These are phyloP conservation scores for Ptychochromis oligacanthus DNA, from an alignment of 2,113 vertebrate genomes.

Conservation along the genomic window DNA sequence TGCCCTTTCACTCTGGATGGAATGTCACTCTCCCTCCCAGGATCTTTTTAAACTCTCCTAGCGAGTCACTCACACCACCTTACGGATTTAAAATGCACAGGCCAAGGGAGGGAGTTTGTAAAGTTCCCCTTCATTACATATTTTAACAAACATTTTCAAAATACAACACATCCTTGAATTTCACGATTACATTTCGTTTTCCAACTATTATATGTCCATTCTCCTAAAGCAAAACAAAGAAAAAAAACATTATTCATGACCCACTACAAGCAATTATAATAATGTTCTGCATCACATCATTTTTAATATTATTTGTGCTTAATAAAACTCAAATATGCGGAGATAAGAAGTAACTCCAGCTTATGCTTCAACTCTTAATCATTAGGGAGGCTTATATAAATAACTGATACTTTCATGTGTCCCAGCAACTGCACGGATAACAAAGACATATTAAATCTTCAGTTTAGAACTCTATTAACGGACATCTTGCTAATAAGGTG, in stretches of 20 bases:
- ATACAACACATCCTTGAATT: background rate
- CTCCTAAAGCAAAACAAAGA: background rate
- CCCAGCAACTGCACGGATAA: background rate
- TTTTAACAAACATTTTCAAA: background rate
- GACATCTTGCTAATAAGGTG: background rate
- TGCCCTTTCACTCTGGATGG: conserved; percentile 27
- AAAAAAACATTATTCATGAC: background rate
- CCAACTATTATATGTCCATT: background rate
- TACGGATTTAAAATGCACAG: conserved; percentile 26
- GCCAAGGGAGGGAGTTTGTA: background rate
- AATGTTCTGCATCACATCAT: fast-evolving
- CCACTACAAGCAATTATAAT: background rate
- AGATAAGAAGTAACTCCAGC: background rate
- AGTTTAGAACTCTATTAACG: background rate
- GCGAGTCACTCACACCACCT: conserved; percentile 22
- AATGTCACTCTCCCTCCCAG: conserved; percentile 39
- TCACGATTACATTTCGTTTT: background rate
- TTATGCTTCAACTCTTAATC: too few species aligned
- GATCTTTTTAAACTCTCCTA: background rate
- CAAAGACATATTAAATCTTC: background rate
- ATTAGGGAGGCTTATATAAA: background rate
- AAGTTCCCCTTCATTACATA: background rate
- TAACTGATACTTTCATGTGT: background rate
- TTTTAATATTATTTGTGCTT: background rate
- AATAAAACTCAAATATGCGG: background rate